A percentile compares a stretch with the other conserved stretches of the same genome.
Evolutionary conservation across 2,113 vertebrate genomes (phyloP).

Genomic region (Alectura lathami): DNA sequence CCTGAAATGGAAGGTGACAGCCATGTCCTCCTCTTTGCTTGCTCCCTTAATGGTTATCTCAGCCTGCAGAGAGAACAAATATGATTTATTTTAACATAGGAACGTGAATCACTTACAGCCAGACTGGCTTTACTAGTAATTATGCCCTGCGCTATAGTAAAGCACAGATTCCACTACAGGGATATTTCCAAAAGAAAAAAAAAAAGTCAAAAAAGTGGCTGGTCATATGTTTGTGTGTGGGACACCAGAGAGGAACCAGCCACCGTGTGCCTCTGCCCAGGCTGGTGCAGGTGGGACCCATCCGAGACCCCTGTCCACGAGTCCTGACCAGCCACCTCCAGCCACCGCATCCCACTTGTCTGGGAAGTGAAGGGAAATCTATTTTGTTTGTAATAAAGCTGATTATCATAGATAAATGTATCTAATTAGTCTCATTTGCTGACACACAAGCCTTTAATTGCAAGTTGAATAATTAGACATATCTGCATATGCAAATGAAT

Average conservation of each 20-base stretch:
- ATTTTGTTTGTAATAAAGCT: conserved; percentile 77
- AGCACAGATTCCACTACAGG: neutral
- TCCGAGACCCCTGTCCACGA: neutral
- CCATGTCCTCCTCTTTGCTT: fast-evolving
- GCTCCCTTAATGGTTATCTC: neutral
- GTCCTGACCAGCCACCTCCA: neutral
- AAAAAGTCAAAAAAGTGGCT: neutral
- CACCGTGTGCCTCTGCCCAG: neutral
- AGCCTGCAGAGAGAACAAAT: neutral
- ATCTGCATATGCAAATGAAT: conserved; percentile 83
- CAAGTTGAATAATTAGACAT: conserved; percentile 76
- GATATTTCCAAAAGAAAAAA: neutral
- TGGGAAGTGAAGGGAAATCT: conserved; percentile 53
- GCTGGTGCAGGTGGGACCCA: neutral
- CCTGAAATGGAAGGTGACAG: no score
- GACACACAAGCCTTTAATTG: conserved; percentile 81
- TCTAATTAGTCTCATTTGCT: conserved; percentile 84
- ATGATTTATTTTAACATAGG: fast-evolving
- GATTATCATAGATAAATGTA: conserved; percentile 78
- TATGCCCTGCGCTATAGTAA: neutral
- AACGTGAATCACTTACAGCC: neutral
- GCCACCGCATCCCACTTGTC: neutral
- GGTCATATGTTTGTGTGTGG: neutral
- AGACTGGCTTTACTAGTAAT: neutral
- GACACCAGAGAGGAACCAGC: neutral